These are phyloP conservation scores for Azorinus chamasolen DNA, from an alignment of 2,888 invertebrate genomes.

Conservation along the genomic window DNA sequence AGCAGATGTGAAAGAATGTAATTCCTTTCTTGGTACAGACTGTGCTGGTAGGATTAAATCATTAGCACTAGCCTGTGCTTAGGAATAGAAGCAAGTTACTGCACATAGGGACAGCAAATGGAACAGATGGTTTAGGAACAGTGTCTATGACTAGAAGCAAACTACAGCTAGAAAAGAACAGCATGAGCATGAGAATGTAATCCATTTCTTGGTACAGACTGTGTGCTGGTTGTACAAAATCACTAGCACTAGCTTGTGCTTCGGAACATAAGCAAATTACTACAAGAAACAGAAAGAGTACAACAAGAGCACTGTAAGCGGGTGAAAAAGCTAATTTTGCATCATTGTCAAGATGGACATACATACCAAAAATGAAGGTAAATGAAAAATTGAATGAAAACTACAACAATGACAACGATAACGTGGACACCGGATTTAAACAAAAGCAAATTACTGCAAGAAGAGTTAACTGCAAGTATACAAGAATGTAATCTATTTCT, in stretches of 20 bases:
- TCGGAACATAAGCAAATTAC: not conserved
- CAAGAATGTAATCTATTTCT: conserved; percentile 3
- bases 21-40: conserved; percentile 4
- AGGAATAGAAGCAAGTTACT: conserved; percentile 1
- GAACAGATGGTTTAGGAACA: no score
- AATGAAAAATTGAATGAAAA: no score
- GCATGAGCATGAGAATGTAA: not conserved
- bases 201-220: conserved; percentile 6
- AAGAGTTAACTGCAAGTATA: not conserved
- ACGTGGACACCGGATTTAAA: conserved; percentile 20
- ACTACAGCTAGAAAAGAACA: no score
- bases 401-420: no score
- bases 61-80: conserved; percentile 16
- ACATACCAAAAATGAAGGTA: conserved; percentile 5
- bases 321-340: no score
- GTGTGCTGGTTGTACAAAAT: not conserved
- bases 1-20: not conserved
- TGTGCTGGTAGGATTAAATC: conserved; percentile 3
- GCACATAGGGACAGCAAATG: not conserved
- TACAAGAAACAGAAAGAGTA: not conserved
- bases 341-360: not conserved
- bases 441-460: not conserved
- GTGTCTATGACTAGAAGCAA: no score
- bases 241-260: conserved; percentile 14
- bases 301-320: no score